phyloP scores from a whole-genome alignment of 2,797 vertebrate genomes.

The Micromesistius poutassou region DNA sequence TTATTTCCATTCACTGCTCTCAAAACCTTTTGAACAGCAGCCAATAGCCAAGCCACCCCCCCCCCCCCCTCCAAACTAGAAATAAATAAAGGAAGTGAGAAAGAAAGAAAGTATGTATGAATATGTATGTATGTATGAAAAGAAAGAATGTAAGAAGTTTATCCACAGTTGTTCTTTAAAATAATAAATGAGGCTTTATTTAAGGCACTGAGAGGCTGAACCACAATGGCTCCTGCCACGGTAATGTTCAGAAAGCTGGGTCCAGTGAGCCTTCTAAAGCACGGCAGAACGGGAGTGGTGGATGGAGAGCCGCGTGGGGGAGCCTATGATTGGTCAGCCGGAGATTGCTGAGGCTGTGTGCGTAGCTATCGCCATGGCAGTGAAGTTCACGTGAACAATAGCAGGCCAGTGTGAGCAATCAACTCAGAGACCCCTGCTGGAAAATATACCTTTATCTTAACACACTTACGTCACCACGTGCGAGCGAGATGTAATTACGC shows the following conservation, averaged over 20 bases:
- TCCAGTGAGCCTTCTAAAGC: neutral
- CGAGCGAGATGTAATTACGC: neutral
- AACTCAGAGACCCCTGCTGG: constrained; percentile 30
- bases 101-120: neutral
- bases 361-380: constrained; percentile 41
- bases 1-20: constrained; percentile 12
- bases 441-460: constrained; percentile 42
- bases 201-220: neutral
- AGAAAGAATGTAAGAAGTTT: neutral
- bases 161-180: neutral
- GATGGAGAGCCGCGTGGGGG: neutral
- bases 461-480: constrained; percentile 28
- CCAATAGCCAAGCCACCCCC: neutral
- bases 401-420: constrained; percentile 32
- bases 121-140: no score
- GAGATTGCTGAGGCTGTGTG: constrained; percentile 14
- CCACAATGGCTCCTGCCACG: neutral
- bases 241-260: neutral
- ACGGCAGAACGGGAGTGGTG: neutral
- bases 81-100: neutral
- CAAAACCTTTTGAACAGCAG: constrained; percentile 6
- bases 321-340: constrained; percentile 20
- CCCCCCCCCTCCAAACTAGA: neutral
- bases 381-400: constrained; percentile 34
- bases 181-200: neutral